Evolutionary conservation across 2,888 invertebrate species (phyloP).

Genomic region (Stenodema calcarata): DNA sequence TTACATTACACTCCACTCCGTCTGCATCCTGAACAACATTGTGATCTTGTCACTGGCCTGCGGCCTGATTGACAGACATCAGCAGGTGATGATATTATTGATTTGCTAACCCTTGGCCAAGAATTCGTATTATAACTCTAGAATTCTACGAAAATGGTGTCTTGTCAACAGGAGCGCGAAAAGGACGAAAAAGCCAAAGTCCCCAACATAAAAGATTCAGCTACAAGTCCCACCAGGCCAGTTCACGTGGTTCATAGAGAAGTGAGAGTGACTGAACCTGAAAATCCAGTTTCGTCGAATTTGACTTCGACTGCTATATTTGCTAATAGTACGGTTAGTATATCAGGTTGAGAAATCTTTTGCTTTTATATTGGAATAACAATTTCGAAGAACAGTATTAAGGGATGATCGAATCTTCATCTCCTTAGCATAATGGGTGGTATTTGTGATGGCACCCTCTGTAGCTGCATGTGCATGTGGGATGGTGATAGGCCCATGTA

Average conservation of each 20-base stretch:
- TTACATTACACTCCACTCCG: slow-evolving; percentile 76
- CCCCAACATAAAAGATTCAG: slow-evolving; percentile 60
- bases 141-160: no score
- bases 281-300: slow-evolving; percentile 51
- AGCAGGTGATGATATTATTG: slow-evolving; percentile 54
- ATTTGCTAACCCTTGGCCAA: no score
- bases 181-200: slow-evolving; percentile 57
- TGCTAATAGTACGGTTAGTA: slow-evolving; percentile 78
- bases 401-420: no score
- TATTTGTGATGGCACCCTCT: no score
- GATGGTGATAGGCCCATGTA: no score
- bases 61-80: slow-evolving; percentile 79
- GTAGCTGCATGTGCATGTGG: no score
- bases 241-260: background rate
- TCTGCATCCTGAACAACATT: slow-evolving; percentile 84
- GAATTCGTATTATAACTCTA: no score
- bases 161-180: slow-evolving; percentile 46
- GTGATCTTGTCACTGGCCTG: slow-evolving; percentile 91
- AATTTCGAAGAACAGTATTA: no score
- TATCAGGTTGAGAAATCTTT: no score
- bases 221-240: slow-evolving; percentile 56
- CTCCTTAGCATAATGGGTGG: no score
- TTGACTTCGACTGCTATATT: slow-evolving; percentile 79
- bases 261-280: slow-evolving; percentile 15
- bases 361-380: no score